Conservation (phyloP, 2,797 vertebrate genomes). For the Catamblyrhynchus diadema region DNA sequence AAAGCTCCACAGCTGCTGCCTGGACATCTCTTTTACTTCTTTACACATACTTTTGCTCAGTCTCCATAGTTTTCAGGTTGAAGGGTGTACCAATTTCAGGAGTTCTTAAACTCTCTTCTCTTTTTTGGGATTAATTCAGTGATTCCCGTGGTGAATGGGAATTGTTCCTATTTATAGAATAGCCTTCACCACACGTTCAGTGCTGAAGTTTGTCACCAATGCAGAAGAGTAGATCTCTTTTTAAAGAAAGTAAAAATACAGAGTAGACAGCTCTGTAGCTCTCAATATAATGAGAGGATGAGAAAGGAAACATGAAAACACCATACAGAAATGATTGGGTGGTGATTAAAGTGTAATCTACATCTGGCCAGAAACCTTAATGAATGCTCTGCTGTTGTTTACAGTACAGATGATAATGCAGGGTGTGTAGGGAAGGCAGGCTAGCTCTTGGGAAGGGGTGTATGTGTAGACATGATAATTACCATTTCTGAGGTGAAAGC, state of each 20-base stretch:
- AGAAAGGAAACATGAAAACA: not conserved
- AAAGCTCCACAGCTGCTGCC: not conserved
- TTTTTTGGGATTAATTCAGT: not conserved
- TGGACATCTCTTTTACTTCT: not conserved
- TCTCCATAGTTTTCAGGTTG: not conserved
- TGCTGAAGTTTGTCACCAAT: not conserved
- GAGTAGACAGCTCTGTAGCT: not conserved
- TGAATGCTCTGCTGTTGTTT: not conserved
- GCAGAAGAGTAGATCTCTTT: not conserved
- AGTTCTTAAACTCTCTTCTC: not conserved
- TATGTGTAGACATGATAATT: not conserved
- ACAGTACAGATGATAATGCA: not conserved
- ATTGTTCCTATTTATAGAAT: conserved; percentile 7
- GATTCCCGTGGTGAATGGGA: not conserved
- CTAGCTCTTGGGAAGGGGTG: not conserved
- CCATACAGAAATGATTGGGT: not conserved
- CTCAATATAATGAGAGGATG: not conserved
- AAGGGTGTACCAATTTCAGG: not conserved
- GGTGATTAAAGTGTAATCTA: conserved; percentile 1
- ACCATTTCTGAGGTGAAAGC: not conserved
- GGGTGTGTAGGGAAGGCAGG: not conserved
- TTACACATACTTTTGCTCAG: not conserved
- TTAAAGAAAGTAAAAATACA: not conserved
- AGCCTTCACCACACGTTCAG: not conserved
- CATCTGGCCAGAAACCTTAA: not conserved